Base-by-base conservation (phyloP, 1,140 invertebrate species). In the Solenopsis fugax region DNA sequence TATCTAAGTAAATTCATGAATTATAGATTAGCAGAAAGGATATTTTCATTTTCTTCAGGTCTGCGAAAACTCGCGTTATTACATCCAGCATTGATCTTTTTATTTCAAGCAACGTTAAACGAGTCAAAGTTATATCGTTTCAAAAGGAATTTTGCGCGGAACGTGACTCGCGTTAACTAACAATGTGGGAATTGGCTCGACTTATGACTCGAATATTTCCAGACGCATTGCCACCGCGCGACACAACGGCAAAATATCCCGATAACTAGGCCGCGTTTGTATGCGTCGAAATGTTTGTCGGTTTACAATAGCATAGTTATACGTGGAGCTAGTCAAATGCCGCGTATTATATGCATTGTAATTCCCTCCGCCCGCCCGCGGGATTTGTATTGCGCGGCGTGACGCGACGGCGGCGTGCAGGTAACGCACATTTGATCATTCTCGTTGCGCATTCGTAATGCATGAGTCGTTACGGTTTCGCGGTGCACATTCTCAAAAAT, bases 331-430 rank as follows among this genome's bases (percentile, higher is more conserved):
- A 62, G 88, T 77, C 78, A 86, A 85, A 88, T 86, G 87, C 73
- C 82, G 73, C 56, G 82, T 72, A 86, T 88, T 88, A 88, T 88
- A 76, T 78, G 87, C 87, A 88, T 88, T 88, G 81, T 88, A 86
- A 85, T 86, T 78, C 78, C 78, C 62, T 73, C 58, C 34, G 64
- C 29, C 64, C 52, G 48, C 72, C 65, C 78, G 41, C 62, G 78
- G 86, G 65, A 78, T 87, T 87, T 87, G 84, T 85, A 85, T 85
- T 84, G 80, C 69, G 69, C 80, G 65, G 75, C 85, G 71, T 85
- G 85, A 86, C 87, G 65, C 81, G 85, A 78, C 50, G 65, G 54
- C 65, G 58, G 54, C 65, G 58, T 75, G 87, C 87, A 82, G 60
- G 78, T 84, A 89, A 85, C 87, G 80, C 64, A 54, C 78, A 65